Base-by-base conservation (phyloP, 2,888 invertebrate species). In the Eumacrocentrus americanus region DNA sequence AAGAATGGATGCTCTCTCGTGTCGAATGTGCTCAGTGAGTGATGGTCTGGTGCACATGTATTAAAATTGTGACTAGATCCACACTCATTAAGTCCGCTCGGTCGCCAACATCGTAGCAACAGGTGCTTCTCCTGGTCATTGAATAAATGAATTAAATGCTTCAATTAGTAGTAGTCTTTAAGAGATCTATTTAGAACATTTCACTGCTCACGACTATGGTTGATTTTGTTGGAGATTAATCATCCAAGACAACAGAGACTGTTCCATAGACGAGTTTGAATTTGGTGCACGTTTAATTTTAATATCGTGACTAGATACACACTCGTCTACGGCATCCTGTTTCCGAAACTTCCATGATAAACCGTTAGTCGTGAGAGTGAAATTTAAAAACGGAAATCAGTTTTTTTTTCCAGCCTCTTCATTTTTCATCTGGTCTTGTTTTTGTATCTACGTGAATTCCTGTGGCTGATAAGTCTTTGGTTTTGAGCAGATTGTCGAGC, bases 241-340 rank as follows among this genome's bases (percentile, higher is more conserved):
- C 5, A 34, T 44, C 34, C 4, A 34, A 44, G 34, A 47, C 46
- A 47, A 47, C 46, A 47, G 55, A 84, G 84, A 84, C 84, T 84
- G 84, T 84, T 86, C 88, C 89, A 86, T 89, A 86, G 90, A 86
- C 88, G 90, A 89, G 88, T 90, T 87, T 87, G 89, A 86, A 87
- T 90, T 90, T 90, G 86, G 89, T 89, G 84, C 87, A 87, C 88
- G 89, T 86, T 77, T 69, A 70, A 40, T 56, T 53, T 64, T 70
- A 60, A 66, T 73, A 77, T 83, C 88, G 89, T 91, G 91, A 91
- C 91, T 91, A 91, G 91, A 91, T 91, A 90, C 91, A 90, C 90
- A 91, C 91, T 91, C 90, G 90, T 91, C 90, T 89, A 89, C 87
- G 86, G 86, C 86, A 85, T 79, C 78, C 66, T 67, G 66, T 71